These are phyloP conservation scores for Mus spretus DNA, from an alignment of 2,797 vertebrate species.

Conservation along the genomic window DNA sequence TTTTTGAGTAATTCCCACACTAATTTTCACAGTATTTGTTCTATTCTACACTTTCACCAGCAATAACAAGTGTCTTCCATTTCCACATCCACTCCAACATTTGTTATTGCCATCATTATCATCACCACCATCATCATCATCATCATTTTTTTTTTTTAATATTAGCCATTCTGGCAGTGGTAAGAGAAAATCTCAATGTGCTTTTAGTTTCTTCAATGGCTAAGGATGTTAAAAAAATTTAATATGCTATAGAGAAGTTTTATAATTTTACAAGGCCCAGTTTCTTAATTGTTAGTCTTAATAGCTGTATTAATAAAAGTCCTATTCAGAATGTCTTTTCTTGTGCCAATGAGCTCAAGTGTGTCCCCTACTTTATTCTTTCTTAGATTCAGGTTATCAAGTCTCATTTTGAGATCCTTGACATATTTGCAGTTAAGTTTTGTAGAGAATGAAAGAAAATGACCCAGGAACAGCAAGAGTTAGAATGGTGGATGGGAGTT, in stretches of 20 bases:
- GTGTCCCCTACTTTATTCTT: background rate
- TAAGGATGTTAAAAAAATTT: background rate
- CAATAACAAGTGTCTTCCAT: background rate
- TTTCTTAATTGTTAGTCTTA: background rate
- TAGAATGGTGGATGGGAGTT: background rate
- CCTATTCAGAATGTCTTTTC: background rate
- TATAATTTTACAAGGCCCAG: background rate
- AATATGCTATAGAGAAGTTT: background rate
- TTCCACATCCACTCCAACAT: background rate
- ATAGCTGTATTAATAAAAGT: background rate
- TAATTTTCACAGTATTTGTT: background rate
- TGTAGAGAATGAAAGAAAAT: background rate
- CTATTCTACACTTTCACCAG: background rate
- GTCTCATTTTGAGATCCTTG: background rate
- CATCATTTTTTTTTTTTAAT: background rate
- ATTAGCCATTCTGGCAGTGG: background rate
- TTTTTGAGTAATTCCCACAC: background rate
- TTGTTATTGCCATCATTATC: rapidly evolving
- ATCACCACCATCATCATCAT: background rate
- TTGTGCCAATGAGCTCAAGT: background rate
- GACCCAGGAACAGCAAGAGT: background rate
- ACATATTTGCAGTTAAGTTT: background rate
- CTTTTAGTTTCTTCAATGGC: background rate
- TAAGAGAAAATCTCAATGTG: background rate
- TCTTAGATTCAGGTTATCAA: background rate